A percentile compares a stretch with the other conserved stretches of the same genome.
Conservation (phyloP, 2,888 invertebrate genomes). For the Dromius quadrimaculatus region DNA sequence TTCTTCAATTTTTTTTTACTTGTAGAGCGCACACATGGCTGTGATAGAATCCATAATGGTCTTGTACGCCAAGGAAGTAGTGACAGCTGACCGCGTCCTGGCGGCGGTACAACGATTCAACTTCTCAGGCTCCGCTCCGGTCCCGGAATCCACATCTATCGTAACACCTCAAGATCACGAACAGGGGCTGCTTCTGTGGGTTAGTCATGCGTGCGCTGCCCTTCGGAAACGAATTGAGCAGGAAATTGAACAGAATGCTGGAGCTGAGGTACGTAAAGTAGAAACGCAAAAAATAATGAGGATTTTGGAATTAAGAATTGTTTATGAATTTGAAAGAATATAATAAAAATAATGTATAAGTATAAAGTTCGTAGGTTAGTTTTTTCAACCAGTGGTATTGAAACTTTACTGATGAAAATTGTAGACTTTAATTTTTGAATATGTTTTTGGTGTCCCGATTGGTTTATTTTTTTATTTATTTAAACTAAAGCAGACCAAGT, state of each 20-base stretch:
- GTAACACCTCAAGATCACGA: conserved; percentile 75
- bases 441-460: too few relatives aligned
- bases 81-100: conserved; percentile 87
- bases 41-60: conserved; percentile 96
- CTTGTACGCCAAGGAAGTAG: conserved; percentile 92
- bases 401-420: too few relatives aligned
- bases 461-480: too few relatives aligned
- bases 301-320: background rate
- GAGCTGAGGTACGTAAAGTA: conserved; percentile 59
- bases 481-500: too few relatives aligned
- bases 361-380: too few relatives aligned
- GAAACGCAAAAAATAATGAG: background rate
- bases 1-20: too few relatives aligned
- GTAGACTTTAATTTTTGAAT: too few relatives aligned
- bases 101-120: conserved; percentile 87
- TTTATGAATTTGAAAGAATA: background rate
- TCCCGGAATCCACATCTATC: conserved; percentile 62
- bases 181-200: conserved; percentile 88
- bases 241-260: conserved; percentile 64
- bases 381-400: too few relatives aligned
- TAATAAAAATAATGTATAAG: too few relatives aligned
- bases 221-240: conserved; percentile 72
- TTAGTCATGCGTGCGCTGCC: conserved; percentile 87
- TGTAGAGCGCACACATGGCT: conserved; percentile 94
- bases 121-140: conserved; percentile 68